Base-by-base conservation (phyloP, 2,797 vertebrate genomes). In the Chaenodraco wilsoni region DNA sequence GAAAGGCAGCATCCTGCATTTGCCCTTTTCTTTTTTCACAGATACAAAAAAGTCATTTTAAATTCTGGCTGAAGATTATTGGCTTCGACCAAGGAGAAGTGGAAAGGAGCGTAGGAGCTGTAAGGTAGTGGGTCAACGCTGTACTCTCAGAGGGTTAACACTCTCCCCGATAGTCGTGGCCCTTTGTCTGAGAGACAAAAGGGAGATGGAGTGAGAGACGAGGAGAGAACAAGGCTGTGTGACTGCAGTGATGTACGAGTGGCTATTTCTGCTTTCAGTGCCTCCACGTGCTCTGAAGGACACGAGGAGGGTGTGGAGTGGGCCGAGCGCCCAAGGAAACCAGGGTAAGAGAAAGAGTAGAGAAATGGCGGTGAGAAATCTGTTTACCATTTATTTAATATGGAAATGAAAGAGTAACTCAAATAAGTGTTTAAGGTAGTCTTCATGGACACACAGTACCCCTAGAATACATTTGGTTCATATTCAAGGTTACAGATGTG, bases 231-330 rank as follows among this genome's bases (percentile, higher is more conserved):
- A 45, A 76, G 81, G 78, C 75, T 52, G 62, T 55, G 73, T 49
- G 73, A 78, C 80, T 83, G 68, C 46, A 21, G 83, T 90, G 89
- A 92, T 88, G 85, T 86, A 91, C 83, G 88, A 84, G 85, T 78
- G 74, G 82, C 86, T 92, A 91, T 91, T 90, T 90, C 85, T 87
- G 85, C 76, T 87, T 58, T 71, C 84, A 76, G 74, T 56, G 74
- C 82, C 66, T 76, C 83, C 81, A 74, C 81, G 83, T 85, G 44
- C 27, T 57, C 78, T 90, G 86, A 86, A 92, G 90, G 90, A 86
- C 86, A 1, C 4, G 69, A 56, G 59, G 81, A 83, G 77, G 82
- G 79, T 75, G 61, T 57, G 45, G 68, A 77, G 86, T 74, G 75
- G 75, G 79, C 60, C 51, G 65, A 66, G 61, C 1, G 44, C 65